Conservation (phyloP, 2,797 vertebrate genomes). For the Xerus rutilus region DNA sequence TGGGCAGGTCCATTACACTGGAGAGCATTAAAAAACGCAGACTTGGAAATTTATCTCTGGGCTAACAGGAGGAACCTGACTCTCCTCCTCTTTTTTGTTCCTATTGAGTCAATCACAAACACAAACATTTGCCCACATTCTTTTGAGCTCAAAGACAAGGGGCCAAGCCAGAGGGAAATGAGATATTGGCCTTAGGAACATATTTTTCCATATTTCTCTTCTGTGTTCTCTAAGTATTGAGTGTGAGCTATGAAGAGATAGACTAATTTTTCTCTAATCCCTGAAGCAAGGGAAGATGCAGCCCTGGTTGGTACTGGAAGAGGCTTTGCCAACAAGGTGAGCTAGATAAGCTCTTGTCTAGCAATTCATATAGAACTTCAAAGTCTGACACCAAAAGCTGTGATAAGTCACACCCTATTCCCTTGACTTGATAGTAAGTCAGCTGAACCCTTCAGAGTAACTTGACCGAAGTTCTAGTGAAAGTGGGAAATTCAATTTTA, state of each 20-base stretch:
- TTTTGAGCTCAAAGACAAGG: neutral
- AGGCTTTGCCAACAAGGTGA: neutral
- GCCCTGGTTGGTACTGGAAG: neutral
- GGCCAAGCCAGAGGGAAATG: slow-evolving; percentile 18
- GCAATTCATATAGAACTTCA: neutral
- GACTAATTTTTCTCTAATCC: neutral
- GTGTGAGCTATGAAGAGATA: neutral
- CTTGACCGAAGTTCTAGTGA: neutral
- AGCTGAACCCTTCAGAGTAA: neutral
- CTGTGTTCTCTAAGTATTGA: slow-evolving; percentile 37
- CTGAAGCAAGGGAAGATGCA: neutral
- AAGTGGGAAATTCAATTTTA: neutral
- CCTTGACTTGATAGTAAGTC: neutral
- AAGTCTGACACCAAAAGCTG: neutral
- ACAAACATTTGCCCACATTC: neutral
- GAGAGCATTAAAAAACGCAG: neutral
- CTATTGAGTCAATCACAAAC: neutral
- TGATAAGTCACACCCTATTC: neutral
- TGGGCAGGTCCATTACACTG: neutral
- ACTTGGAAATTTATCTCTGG: neutral
- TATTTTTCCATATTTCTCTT: neutral
- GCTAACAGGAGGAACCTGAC: neutral
- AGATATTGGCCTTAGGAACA: neutral
- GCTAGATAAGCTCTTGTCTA: neutral
- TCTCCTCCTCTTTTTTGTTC: neutral